Conservation (phyloP, 2,797 vertebrate species). For the Pithecia hirsuta region DNA sequence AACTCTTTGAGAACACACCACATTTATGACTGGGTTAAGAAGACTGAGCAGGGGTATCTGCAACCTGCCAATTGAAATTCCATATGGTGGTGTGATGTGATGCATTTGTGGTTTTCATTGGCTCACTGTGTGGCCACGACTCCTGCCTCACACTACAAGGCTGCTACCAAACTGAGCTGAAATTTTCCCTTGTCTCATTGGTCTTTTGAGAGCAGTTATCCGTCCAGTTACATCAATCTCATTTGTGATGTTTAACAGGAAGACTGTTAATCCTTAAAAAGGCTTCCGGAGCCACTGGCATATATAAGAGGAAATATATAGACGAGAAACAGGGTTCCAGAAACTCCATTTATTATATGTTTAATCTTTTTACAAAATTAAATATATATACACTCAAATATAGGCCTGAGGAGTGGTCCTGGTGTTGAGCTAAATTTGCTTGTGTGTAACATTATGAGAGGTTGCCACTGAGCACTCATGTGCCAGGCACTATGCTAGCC, state of each 20-base stretch:
- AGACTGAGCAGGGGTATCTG: not conserved
- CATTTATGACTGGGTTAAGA: conserved; percentile 51
- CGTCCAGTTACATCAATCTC: not conserved
- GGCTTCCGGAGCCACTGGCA: not conserved
- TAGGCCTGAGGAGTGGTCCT: not conserved
- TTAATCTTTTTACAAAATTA: conserved; percentile 16
- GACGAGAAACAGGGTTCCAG: not conserved
- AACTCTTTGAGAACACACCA: conserved; percentile 48
- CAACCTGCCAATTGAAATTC: not conserved
- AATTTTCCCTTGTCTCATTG: not conserved
- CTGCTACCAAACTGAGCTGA: not conserved
- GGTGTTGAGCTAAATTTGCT: not conserved
- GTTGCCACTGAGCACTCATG: not conserved
- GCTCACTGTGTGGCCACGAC: conserved; percentile 20
- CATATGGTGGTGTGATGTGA: not conserved
- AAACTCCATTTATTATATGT: not conserved
- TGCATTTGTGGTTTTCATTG: not conserved
- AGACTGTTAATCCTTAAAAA: conserved; percentile 35
- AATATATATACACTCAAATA: not conserved
- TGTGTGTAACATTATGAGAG: not conserved
- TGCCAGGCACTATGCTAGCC: too few relatives aligned
- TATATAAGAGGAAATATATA: not conserved
- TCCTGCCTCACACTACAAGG: conserved; percentile 42
- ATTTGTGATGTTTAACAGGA: conserved; percentile 24
- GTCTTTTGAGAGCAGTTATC: conserved; percentile 15